Evolutionary conservation across 2,797 vertebrate genomes (phyloP).

Genomic region (Cossypha heuglini): DNA sequence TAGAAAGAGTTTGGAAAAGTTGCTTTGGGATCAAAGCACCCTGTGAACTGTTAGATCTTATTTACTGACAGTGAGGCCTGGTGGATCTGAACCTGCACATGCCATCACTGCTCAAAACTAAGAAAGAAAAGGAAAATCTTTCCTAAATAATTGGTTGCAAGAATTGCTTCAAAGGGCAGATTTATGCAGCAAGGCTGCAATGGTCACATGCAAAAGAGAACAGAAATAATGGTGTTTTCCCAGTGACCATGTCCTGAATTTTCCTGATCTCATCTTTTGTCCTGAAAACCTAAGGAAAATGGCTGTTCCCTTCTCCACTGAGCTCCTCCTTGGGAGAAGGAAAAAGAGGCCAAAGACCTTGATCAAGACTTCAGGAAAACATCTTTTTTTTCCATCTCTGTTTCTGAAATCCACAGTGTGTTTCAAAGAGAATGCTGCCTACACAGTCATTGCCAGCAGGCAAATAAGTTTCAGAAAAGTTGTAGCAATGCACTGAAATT

Average conservation of each 20-base stretch:
- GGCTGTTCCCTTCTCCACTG: background rate
- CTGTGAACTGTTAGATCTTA: background rate
- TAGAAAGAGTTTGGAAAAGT: background rate
- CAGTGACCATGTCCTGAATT: background rate
- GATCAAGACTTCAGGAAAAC: background rate
- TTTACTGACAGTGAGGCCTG: constrained; percentile 18
- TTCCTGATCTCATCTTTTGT: background rate
- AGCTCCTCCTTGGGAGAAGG: background rate
- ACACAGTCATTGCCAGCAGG: background rate
- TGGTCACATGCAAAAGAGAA: background rate
- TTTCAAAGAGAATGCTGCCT: background rate
- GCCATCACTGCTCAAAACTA: background rate
- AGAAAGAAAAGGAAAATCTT: background rate
- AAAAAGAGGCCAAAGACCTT: background rate
- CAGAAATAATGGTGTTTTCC: background rate
- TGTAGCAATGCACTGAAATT: background rate
- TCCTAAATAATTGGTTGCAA: background rate
- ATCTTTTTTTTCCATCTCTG: accelerated
- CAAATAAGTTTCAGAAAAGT: background rate
- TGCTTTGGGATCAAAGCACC: background rate
- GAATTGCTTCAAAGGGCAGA: background rate
- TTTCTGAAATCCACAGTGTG: background rate
- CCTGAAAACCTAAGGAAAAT: background rate
- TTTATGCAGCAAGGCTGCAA: background rate
- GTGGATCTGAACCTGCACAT: background rate